phyloP scores from a whole-genome alignment of 1,140 invertebrate genomes.

The Ericerus pela region DNA sequence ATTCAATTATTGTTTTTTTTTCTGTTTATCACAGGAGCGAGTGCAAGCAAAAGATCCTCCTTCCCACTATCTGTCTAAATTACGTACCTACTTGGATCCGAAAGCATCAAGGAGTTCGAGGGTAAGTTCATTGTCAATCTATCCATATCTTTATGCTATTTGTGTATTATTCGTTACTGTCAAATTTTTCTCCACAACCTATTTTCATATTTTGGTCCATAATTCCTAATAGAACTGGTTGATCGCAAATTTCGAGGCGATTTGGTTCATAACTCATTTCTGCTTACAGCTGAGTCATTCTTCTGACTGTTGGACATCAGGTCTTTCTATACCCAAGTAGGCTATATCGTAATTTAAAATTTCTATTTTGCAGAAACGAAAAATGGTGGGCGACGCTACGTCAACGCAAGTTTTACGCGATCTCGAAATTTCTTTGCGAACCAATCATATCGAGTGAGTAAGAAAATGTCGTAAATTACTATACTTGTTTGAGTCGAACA shows the following conservation, averaged over 20 bases:
- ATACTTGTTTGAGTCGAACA: too few relatives aligned
- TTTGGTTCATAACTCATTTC: neutral
- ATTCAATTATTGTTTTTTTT: too few relatives aligned
- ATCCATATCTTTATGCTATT: too few relatives aligned
- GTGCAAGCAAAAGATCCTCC: conserved; percentile 94
- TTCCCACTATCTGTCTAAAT: conserved; percentile 81
- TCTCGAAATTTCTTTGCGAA: conserved; percentile 93
- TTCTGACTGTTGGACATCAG: too few relatives aligned
- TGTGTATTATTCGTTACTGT: too few relatives aligned
- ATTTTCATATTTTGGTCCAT: too few relatives aligned
- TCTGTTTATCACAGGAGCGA: conserved; percentile 84
- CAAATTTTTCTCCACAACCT: too few relatives aligned
- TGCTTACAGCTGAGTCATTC: too few relatives aligned
- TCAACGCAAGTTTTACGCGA: conserved; percentile 95
- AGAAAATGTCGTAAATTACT: neutral
- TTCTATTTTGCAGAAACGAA: conserved; percentile 72
- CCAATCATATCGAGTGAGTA: conserved; percentile 96
- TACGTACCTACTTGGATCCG: conserved; percentile 87
- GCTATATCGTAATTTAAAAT: neutral
- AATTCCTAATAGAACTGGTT: too few relatives aligned
- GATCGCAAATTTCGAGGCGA: too few relatives aligned
- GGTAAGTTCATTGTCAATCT: conserved; percentile 41
- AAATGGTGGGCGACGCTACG: conserved; percentile 91
- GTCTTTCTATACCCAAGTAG: too few relatives aligned
- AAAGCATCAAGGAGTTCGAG: conserved; percentile 85